A percentile compares a stretch with the other conserved stretches of the same genome.
These are phyloP conservation scores for Phoeniculus purpureus DNA, from an alignment of 2,797 vertebrate species.

Conservation along the genomic window DNA sequence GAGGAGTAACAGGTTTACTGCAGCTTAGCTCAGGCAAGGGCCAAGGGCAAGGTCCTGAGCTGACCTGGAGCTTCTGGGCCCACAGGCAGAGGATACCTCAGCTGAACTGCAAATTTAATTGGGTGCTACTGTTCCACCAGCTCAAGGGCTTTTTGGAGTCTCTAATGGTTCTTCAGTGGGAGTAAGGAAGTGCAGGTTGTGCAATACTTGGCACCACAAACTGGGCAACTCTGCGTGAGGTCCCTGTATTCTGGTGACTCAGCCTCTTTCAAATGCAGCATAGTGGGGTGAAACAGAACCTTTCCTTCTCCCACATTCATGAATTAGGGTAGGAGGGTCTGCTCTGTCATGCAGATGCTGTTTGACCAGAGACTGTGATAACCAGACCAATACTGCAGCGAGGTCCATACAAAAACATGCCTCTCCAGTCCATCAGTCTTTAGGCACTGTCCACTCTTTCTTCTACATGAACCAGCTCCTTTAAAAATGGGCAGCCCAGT, in stretches of 20 bases:
- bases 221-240: not conserved
- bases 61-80: not conserved
- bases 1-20: not conserved
- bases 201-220: not conserved
- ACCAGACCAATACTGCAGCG: not conserved
- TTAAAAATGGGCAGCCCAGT: no score
- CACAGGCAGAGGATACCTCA: not conserved
- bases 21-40: not conserved
- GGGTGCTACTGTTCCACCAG: not conserved
- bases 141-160: not conserved
- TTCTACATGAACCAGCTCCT: no score
- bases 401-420: not conserved
- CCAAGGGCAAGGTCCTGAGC: not conserved
- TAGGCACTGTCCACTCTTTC: not conserved
- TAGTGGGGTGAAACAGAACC: not conserved
- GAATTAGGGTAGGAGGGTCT: not conserved
- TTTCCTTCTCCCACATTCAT: not conserved
- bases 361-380: not conserved
- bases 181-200: not conserved
- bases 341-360: not conserved
- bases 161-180: not conserved
- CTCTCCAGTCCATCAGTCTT: not conserved
- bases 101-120: not conserved
- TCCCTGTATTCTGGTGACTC: not conserved
- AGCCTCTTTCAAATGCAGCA: not conserved